Percentiles rank a stretch among this genome's conserved stretches.
Evolutionary conservation across 1,140 invertebrate genomes (phyloP).

Genomic region (Schmidtea mediterranea): DNA sequence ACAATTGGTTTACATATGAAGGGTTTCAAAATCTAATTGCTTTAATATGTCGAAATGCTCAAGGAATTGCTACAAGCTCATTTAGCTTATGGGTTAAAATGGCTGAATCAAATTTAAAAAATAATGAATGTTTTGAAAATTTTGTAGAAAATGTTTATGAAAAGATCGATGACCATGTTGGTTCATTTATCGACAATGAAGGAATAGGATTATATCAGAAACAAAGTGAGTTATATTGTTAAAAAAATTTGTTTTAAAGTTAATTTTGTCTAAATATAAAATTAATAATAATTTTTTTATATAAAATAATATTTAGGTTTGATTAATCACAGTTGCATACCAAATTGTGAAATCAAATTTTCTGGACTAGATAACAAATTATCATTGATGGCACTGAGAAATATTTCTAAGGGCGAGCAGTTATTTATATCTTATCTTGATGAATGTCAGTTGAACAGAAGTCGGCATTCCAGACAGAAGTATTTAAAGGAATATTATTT

Average conservation of each 20-base stretch:
- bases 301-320: neutral
- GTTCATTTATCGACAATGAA: neutral
- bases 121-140: neutral
- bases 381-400: neutral
- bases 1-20: neutral
- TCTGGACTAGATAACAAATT: neutral
- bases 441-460: neutral
- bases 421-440: constrained; percentile 2
- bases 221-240: neutral
- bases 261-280: neutral
- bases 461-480: neutral
- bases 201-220: neutral
- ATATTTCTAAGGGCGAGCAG: neutral
- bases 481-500: neutral
- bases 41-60: neutral
- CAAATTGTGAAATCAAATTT: constrained; percentile 4
- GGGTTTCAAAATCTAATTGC: neutral
- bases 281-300: neutral
- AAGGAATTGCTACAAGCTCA: neutral
- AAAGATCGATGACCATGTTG: neutral
- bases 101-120: neutral
- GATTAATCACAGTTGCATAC: neutral
- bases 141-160: neutral
- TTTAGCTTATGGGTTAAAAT: neutral
- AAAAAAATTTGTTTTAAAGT: neutral